Conservation (phyloP, 1,140 invertebrate species). For the Tetramorium parvispinum region DNA sequence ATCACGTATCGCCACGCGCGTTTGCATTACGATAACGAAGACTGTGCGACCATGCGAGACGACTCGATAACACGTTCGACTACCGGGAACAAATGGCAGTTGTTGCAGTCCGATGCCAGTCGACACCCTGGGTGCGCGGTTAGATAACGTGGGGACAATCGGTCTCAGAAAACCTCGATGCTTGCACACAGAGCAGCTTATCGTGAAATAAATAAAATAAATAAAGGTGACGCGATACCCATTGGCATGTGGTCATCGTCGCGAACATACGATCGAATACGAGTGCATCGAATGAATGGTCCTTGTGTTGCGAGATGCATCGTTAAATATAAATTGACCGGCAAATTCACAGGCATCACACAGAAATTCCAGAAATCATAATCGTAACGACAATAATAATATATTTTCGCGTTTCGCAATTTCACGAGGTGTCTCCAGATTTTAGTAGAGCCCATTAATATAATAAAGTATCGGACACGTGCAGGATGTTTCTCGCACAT, state of each 20-base stretch:
- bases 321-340: conserved; percentile 1
- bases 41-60: conserved; percentile 45
- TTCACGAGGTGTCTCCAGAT: not conserved
- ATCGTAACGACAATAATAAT: not conserved
- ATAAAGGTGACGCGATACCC: conserved; percentile 18
- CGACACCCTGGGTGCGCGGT: conserved; percentile 51
- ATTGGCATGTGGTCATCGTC: not conserved
- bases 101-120: conserved; percentile 54
- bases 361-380: not conserved
- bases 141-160: conserved; percentile 67
- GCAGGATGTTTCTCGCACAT: not conserved
- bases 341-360: not conserved
- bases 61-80: conserved; percentile 62
- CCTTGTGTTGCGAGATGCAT: not conserved
- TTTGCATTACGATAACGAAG: conserved; percentile 67
- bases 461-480: not conserved
- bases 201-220: conserved; percentile 18
- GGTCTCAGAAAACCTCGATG: conserved; percentile 43
- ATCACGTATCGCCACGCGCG: conserved; percentile 64
- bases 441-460: not conserved
- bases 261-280: not conserved
- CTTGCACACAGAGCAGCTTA: conserved; percentile 45
- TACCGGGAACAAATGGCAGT: conserved; percentile 72
- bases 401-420: not conserved
- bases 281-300: not conserved